Percentiles rank a stretch among this genome's conserved stretches.
Conservation (phyloP, 2,113 vertebrate genomes). For the Pterophyllum scalare region DNA sequence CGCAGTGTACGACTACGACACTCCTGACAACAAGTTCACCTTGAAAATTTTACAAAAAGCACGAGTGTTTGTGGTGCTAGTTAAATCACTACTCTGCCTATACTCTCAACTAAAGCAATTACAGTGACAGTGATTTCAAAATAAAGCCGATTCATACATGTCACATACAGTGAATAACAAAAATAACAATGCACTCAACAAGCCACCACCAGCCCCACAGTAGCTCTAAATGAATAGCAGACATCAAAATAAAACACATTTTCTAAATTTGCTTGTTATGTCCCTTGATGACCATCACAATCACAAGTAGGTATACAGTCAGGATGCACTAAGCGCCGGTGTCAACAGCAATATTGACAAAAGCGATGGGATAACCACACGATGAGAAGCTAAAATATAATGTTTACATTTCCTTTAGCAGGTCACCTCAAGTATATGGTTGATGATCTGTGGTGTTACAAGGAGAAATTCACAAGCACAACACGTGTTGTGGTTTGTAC, state of each 20-base stretch:
- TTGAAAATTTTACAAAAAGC: neutral
- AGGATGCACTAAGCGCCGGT: constrained; percentile 53
- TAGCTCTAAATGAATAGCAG: constrained; percentile 33
- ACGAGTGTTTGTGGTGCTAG: constrained; percentile 13
- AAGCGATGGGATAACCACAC: constrained; percentile 52
- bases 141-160: constrained; percentile 44
- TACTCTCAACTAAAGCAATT: constrained; percentile 47
- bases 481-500: constrained; percentile 33
- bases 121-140: constrained; percentile 41
- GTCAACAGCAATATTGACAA: constrained; percentile 61
- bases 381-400: constrained; percentile 47
- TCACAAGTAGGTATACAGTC: constrained; percentile 57
- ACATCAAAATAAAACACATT: constrained; percentile 36
- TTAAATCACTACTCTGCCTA: constrained; percentile 19
- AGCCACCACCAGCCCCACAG: constrained; percentile 48
- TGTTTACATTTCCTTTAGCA: constrained; percentile 57
- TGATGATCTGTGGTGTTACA: constrained; percentile 26
- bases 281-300: constrained; percentile 42
- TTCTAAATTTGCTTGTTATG: constrained; percentile 32
- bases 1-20: neutral
- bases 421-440: constrained; percentile 31
- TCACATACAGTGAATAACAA: constrained; percentile 37
- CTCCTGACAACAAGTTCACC: neutral
- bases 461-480: constrained; percentile 49
- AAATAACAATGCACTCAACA: constrained; percentile 58